These are phyloP conservation scores for Clivina fossor DNA, from an alignment of 2,888 invertebrate genomes.

Conservation along the genomic window DNA sequence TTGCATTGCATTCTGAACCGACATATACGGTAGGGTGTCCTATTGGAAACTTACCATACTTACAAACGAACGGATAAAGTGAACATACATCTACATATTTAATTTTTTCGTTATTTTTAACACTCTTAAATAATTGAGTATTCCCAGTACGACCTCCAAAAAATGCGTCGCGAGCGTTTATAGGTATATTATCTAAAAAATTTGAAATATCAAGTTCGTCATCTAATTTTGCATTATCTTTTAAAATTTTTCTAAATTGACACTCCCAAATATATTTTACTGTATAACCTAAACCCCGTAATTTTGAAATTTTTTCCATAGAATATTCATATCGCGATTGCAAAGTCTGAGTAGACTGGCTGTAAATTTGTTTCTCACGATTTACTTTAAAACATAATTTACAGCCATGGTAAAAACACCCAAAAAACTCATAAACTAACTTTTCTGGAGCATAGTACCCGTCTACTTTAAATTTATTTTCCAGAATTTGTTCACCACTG, in stretches of 20 bases:
- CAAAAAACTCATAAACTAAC: constrained; percentile 21
- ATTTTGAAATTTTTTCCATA: not conserved
- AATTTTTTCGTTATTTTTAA: constrained; percentile 17
- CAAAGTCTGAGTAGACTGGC: constrained; percentile 2
- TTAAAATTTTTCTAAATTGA: constrained; percentile 9
- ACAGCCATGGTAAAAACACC: constrained; percentile 27
- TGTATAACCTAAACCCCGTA: not conserved
- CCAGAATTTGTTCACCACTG: constrained; percentile 7
- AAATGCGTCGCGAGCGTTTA: constrained; percentile 8
- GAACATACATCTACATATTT: constrained; percentile 24
- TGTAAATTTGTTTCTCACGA: constrained; percentile 9
- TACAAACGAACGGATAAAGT: constrained; percentile 18
- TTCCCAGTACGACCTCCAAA: constrained; percentile 17
- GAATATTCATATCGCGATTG: not conserved
- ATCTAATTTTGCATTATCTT: not conserved
- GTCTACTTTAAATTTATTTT: constrained; percentile 10
- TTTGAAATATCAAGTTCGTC: not conserved
- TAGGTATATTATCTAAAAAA: constrained; percentile 9
- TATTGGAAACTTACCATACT: constrained; percentile 14
- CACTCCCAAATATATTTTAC: constrained; percentile 13
- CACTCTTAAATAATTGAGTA: not conserved
- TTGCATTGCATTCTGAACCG: not conserved
- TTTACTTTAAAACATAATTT: constrained; percentile 3
- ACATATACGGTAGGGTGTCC: constrained; percentile 20
- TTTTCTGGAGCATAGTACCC: constrained; percentile 12